Evolutionary conservation across 2,113 vertebrate genomes (phyloP), one percentile per base, ranked within the genome.

Genomic region (Reinhardtius hippoglossoides): DNA sequence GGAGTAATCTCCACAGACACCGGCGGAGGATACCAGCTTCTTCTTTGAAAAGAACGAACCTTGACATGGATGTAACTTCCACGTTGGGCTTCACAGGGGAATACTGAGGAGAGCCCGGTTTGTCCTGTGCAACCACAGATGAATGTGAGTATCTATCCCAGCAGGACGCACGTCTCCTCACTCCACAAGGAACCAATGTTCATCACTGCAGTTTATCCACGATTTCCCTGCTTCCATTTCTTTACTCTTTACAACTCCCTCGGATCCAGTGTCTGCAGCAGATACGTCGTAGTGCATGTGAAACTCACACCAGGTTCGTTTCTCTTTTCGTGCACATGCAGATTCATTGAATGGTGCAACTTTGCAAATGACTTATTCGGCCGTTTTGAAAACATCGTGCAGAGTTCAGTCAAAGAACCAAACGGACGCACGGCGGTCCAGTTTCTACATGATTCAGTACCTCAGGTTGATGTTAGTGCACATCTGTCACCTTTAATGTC

Each of bases 51-150:
- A 31, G 31, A 31, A 31, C 31, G 1, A 67, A 21, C 69, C 40
- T 13, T 80, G 91, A 90, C 66, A 94, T 95, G 94, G 94, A 94
- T 92, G 89, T 87, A 68, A 91, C 80, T 87, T 89, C 87, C 50
- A 48, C 71, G 72, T 66, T 67, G 73, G 40, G 73, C 78, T 78
- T 59, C 16, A 46, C 24, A 20, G 24, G n/a, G 74, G 71, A 78
- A 46, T 76, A 80, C 52, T 86, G 74, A 83, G 67, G 35, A 20
- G 64, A 77, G 50, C 62, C n/a, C 72, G 67, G 73, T 76, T 66
- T 64, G 67, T 74, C 27, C 26, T 66, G 57, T 73, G 61, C 16
- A 71, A 74, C 82, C 82, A 73, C 93, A 86, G 83, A 94, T 93
- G 92, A 91, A 88, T 93, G 94, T 95, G 89, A 95, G 94, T 95